Evolutionary conservation across 2,797 vertebrate genomes (phyloP).

Genomic region (Tympanoctomys barrerae): DNA sequence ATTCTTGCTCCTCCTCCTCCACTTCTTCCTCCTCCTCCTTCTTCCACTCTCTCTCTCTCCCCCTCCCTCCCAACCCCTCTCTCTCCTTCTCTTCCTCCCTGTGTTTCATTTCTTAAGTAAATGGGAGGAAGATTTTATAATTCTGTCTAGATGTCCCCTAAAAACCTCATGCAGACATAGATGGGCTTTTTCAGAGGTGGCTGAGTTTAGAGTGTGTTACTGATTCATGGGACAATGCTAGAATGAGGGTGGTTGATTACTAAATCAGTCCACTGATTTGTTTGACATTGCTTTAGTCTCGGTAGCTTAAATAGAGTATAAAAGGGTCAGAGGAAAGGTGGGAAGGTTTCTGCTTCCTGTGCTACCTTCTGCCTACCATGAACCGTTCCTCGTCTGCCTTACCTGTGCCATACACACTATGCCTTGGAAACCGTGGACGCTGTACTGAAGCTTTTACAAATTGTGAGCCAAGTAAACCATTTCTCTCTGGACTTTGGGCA

Average conservation of each 20-base stretch:
- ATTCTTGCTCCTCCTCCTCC: background rate
- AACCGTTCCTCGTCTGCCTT: background rate
- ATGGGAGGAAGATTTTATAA: background rate
- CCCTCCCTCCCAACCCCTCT: background rate
- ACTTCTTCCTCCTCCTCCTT: background rate
- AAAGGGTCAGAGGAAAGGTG: background rate
- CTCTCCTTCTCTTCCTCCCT: background rate
- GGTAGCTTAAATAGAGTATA: background rate
- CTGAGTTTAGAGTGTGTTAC: background rate
- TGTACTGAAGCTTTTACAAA: background rate
- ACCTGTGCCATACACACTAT: background rate
- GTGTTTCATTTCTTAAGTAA: conserved; percentile 6
- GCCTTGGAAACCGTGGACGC: background rate
- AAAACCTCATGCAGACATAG: background rate
- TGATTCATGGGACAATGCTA: background rate
- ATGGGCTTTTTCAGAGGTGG: background rate
- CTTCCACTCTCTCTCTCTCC: background rate
- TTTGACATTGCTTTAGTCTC: background rate
- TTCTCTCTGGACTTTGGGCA: background rate
- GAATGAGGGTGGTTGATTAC: background rate
- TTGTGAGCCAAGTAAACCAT: background rate
- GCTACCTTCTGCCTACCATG: background rate
- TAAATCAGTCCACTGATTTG: background rate
- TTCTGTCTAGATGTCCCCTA: background rate
- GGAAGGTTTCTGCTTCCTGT: background rate